phyloP scores from a whole-genome alignment of 2,797 vertebrate species.

The Serranus cabrilla region DNA sequence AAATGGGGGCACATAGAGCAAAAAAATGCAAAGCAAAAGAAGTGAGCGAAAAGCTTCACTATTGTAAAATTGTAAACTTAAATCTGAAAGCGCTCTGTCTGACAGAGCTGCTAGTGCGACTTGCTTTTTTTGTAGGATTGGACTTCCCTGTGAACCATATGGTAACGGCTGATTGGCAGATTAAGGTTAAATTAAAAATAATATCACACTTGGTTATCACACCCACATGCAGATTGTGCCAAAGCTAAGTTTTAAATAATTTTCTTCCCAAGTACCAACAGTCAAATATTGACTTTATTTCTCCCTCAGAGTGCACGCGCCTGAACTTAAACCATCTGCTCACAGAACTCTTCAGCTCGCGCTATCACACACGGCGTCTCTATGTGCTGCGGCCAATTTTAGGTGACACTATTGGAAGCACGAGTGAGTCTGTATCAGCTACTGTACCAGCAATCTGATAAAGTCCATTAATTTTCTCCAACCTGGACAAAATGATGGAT shows the following conservation, averaged over 20 bases:
- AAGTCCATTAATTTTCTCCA: slow-evolving; percentile 38
- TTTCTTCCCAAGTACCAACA: slow-evolving; percentile 27
- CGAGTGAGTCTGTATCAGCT: slow-evolving; percentile 12
- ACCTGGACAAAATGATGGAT: slow-evolving; percentile 18
- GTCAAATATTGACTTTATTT: slow-evolving; percentile 50
- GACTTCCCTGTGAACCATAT: slow-evolving; percentile 10
- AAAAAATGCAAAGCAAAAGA: no score
- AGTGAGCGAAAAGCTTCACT: no score
- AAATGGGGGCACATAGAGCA: no score
- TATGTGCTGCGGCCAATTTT: slow-evolving; percentile 20
- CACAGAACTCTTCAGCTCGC: slow-evolving; percentile 28
- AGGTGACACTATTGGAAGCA: slow-evolving; percentile 23
- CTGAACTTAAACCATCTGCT: slow-evolving; percentile 62
- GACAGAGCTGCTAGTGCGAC: not conserved
- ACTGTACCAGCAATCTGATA: slow-evolving; percentile 3
- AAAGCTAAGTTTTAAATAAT: not conserved
- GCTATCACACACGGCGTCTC: slow-evolving; percentile 24
- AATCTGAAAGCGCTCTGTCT: no score
- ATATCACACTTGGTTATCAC: not conserved
- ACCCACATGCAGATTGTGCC: slow-evolving; percentile 17
- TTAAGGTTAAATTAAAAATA: slow-evolving; percentile 16
- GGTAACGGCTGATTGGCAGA: slow-evolving; percentile 20
- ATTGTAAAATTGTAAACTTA: no score
- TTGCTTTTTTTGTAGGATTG: slow-evolving; percentile 2
- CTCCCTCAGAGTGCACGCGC: slow-evolving; percentile 13